phyloP scores from a whole-genome alignment of 2,888 invertebrate genomes.

The Schizotus pectinicornis region DNA sequence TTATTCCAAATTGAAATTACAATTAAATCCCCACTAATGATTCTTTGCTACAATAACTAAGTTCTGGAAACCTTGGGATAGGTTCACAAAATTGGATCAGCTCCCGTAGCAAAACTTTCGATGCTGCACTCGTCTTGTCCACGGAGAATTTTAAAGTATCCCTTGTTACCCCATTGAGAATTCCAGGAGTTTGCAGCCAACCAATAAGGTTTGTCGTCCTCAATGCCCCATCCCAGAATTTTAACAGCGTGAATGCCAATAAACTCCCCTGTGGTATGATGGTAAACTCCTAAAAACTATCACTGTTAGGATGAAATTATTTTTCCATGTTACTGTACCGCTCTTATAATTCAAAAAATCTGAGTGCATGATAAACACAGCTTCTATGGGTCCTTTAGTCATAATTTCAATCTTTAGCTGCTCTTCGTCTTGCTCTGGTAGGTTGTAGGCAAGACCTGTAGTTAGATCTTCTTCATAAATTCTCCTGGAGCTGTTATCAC shows the following conservation, averaged over 20 bases:
- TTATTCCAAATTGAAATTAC: too few relatives aligned
- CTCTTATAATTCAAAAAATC: neutral
- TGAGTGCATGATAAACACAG: too few relatives aligned
- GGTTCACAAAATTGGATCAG: too few relatives aligned
- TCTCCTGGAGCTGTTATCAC: too few relatives aligned
- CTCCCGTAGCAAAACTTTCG: conserved; percentile 68
- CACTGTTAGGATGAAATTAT: neutral
- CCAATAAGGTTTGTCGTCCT: conserved; percentile 79
- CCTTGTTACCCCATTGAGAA: conserved; percentile 87
- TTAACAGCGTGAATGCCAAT: conserved; percentile 88
- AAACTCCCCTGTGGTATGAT: conserved; percentile 72
- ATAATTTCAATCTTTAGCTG: too few relatives aligned
- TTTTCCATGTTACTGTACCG: neutral
- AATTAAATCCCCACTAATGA: too few relatives aligned
- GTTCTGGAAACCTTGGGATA: too few relatives aligned
- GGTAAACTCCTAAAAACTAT: conserved; percentile 66
- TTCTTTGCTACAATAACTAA: too few relatives aligned
- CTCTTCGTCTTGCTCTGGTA: too few relatives aligned
- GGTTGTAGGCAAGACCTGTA: too few relatives aligned
- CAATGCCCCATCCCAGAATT: conserved; percentile 88
- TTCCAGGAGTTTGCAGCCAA: conserved; percentile 93
- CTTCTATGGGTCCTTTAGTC: too few relatives aligned
- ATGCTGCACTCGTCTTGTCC: conserved; percentile 81
- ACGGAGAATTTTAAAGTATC: conserved; percentile 86
- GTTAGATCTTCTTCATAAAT: too few relatives aligned